Base-by-base conservation (phyloP, 1,140 invertebrate species). In the Platyura marginata region DNA sequence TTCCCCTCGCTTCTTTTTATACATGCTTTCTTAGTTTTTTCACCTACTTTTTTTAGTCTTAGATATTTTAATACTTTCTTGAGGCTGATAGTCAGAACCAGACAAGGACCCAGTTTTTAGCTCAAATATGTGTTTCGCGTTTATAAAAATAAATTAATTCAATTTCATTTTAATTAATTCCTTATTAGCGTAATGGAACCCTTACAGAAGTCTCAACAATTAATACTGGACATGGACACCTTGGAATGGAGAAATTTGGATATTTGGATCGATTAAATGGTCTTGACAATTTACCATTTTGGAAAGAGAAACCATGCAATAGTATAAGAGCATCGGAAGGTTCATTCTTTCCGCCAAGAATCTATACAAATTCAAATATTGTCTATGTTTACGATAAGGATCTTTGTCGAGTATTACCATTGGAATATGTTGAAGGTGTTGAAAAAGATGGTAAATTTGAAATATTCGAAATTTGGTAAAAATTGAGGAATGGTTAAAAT, bases 321-420 rank as follows among this genome's bases (percentile, higher is more conserved):
- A 71, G 75, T 35, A 77, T 91, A 10, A 71, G 71, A 44, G 87
- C 84, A 18, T 89, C 84, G 0, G 87, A 92, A 67, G 86, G 82
- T 2, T 84, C 81, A 0, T 84, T 81, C 62, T 89, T 82, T 56
- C 86, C 75, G 10, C 86, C 76, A 3, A 69, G 75, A 13, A 70
- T 78, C 15, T 62, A 72, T 20, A 84, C 79, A 1, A 78, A 82
- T 46, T 64, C 71, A 1, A 77, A 88, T 49, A 65, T 75, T 1
- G 68, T 90, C 18, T 70, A 85, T 44, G 53, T 91, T 6, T 91
- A 81, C 56, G 84, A 89, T 49, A 87, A 88, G 54, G 85, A 89
- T 57, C 52, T 90, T 4, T 90, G 86, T 48, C 69, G 85, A n/a
- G 72, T 79, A 1, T 56, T 88, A 46, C 80, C 81, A 1, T 61